phyloP scores from a whole-genome alignment of 2,113 vertebrate genomes.

The Stercorarius parasiticus region DNA sequence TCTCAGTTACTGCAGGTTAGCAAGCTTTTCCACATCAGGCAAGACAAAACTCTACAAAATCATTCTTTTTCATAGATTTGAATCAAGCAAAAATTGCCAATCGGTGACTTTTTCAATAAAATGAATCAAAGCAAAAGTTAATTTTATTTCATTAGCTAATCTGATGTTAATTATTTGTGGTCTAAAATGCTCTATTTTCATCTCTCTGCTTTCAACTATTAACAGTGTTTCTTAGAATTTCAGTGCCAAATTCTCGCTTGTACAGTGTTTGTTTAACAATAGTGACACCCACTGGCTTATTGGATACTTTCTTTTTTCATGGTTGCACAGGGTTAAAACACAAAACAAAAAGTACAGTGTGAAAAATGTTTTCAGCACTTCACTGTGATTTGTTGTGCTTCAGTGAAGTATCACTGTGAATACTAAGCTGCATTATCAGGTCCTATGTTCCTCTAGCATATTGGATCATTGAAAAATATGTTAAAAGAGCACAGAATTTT shows the following conservation, averaged over 20 bases:
- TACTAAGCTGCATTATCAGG: neutral
- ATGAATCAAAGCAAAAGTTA: neutral
- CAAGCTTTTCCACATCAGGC: neutral
- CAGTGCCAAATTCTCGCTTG: neutral
- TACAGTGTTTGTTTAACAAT: neutral
- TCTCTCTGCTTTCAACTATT: neutral
- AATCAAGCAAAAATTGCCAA: neutral
- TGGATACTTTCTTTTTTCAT: neutral
- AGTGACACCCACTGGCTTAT: constrained; percentile 56
- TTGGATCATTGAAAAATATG: neutral
- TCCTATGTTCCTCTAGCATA: neutral
- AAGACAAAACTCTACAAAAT: neutral
- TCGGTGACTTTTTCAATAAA: neutral
- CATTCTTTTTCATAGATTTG: neutral
- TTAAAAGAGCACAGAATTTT: neutral
- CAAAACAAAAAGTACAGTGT: neutral
- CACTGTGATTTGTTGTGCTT: neutral
- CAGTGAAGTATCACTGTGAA: neutral
- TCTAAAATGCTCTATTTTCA: neutral
- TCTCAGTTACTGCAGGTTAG: neutral
- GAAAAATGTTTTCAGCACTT: neutral
- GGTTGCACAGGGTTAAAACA: neutral
- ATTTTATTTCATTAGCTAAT: neutral
- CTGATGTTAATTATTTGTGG: neutral
- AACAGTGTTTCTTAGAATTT: neutral